Evolutionary conservation across 2,888 invertebrate genomes (phyloP), one percentile per base, ranked within the genome.

Genomic region (Hedya salicella): DNA sequence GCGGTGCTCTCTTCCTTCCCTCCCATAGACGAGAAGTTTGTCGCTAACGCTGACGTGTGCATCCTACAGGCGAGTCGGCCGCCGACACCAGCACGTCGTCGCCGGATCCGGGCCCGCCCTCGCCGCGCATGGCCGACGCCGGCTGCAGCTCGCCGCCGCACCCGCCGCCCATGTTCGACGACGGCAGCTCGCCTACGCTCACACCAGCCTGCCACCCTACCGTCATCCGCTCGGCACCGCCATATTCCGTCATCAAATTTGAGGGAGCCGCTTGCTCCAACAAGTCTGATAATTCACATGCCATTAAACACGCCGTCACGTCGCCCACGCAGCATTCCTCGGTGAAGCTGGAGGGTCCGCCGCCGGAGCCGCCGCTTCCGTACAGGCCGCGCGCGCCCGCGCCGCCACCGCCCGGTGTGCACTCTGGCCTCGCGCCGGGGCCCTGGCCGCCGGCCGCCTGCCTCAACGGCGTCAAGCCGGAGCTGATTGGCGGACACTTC

Each of bases 61-160:
- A 85, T 79, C 77, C 76, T 81, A 79, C 95, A 96, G 96, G 96
- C 93, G 97, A 97, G 94, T 97, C 97, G 88, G 96, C 97, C 93
- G 97, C 97, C 88, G 97, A 97, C 93, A 97, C 97, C 87, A 97
- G 96, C 89, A 97, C 97, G 87, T 97, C 97, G 87, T 97, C 97
- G 86, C 97, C 97, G 88, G 97, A 97, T 93, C 94, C 96, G 78
- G 95, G 96, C 88, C 96, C 97, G 86, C 94, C 96, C 88, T 97
- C 97, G 85, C 97, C 97, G 86, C 95, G 95, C 92, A 95, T 95
- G 94, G 94, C 95, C 83, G 94, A 93, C 89, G 93, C 94, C 86
- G 93, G 94, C 89, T 94, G 86, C 93, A 94, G 83, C 93, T 87
- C 92, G 93, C 94, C 87, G 91, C 94, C 88, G 90, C 93, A 86